Base-by-base conservation (phyloP, 30 jellyfish, hydroid and myxozoan genomes). In the Aurelia coerulea region DNA sequence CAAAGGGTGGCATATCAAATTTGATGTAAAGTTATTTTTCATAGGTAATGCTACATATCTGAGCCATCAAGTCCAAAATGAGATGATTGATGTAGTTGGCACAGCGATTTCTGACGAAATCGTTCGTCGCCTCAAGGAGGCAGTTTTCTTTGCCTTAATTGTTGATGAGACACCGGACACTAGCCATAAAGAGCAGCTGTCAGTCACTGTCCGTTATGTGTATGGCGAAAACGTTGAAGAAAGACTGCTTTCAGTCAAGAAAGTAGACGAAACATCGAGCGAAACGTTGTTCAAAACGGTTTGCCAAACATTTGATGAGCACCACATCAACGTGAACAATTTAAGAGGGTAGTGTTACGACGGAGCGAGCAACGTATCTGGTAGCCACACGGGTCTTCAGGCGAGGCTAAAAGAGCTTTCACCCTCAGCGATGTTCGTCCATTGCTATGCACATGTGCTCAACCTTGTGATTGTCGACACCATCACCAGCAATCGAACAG, bases 161-260 rank as follows among this genome's bases (percentile, higher is more conserved):
- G 81, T 42, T 70, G 81, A 70, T 70, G 49, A 33, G 37, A 70
- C 81, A 33, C 81, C 81, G 64, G 81, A 70, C 64, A 31, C 64
- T 3, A 70, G 81, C 81, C 37, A 70, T 12, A 70, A 70, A 70
- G 81, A 70, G 37, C 81, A 70, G 81, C 3, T 70, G 10, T 32
- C 81, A 2, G 33, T 70, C 63, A 42, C 49, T 70, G 64, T 70
- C 37, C 37, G 81, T 17, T 70, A 70, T 59, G 68, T 59, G 68
- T 6, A 59, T 59, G 68, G 68, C 68, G 5, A 59, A 59, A 59
- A 59, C 5, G 68, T 59, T 6, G 68, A 59, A 59, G 68, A 59
- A 59, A 59, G 68, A 37, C 46, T 37, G 46, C 46, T 37, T 37
- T 37, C 46, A 37, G 46, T 59, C 68, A 59, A 59, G 68, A 59